Conservation (phyloP, 2,888 invertebrate species). For the Drosophila buzzatii region DNA sequence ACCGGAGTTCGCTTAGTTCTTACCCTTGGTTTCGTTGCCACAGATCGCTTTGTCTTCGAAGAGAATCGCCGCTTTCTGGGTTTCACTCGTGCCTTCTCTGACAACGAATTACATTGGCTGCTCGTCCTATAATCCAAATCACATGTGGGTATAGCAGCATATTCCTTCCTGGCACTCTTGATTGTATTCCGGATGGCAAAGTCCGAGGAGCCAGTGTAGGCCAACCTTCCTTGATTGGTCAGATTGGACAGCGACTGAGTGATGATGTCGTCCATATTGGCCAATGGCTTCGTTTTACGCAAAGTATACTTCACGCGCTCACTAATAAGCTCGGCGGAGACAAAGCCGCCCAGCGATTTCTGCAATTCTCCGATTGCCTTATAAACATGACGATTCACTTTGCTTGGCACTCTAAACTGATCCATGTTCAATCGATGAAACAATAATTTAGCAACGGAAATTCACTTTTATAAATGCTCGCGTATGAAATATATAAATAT, state of each 20-base stretch:
- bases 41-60: not conserved
- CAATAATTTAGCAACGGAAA: slow-evolving; percentile 1
- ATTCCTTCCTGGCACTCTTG: not conserved
- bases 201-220: not conserved
- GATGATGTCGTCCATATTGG: slow-evolving; percentile 42
- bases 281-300: slow-evolving; percentile 37
- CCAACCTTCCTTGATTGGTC: slow-evolving; percentile 19
- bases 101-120: not conserved
- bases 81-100: not conserved
- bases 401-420: slow-evolving; percentile 57
- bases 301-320: slow-evolving; percentile 54
- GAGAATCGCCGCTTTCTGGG: not conserved
- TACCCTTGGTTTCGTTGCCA: not conserved
- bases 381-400: slow-evolving; percentile 66
- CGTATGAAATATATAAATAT: not conserved
- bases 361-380: slow-evolving; percentile 58
- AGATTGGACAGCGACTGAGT: slow-evolving; percentile 58
- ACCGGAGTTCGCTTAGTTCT: not conserved
- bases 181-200: slow-evolving; percentile 7
- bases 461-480: not conserved
- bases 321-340: slow-evolving; percentile 27
- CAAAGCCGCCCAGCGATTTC: not conserved
- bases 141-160: too few relatives aligned
- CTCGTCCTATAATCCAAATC: not conserved
- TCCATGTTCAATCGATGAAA: slow-evolving; percentile 52